Percentiles rank a stretch among this genome's conserved stretches.
These are phyloP conservation scores for Encarsia formosa DNA, from an alignment of 2,888 invertebrate genomes.

Conservation along the genomic window DNA sequence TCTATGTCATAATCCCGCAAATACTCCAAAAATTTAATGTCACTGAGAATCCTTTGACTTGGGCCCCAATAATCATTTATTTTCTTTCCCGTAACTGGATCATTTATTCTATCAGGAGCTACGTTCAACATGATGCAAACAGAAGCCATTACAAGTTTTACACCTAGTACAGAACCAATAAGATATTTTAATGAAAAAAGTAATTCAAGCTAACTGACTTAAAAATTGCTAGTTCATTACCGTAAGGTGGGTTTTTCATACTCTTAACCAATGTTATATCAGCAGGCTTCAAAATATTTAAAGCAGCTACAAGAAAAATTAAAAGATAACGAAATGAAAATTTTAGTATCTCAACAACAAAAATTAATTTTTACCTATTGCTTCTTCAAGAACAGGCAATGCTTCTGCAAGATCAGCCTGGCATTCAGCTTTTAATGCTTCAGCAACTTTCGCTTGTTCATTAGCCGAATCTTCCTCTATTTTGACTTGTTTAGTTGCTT, in stretches of 20 bases:
- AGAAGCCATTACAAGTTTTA: constrained; percentile 84
- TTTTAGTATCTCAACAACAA: not conserved
- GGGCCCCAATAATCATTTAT: constrained; percentile 82
- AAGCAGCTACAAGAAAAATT: constrained; percentile 55
- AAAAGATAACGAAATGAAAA: not conserved
- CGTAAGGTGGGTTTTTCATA: constrained; percentile 85
- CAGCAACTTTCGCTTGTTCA: constrained; percentile 78
- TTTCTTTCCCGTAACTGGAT: constrained; percentile 66
- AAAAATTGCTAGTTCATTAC: too few relatives aligned
- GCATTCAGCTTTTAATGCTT: constrained; percentile 82
- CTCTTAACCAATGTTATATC: constrained; percentile 84
- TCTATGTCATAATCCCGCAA: constrained; percentile 81
- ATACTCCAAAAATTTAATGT: constrained; percentile 72
- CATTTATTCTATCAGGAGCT: constrained; percentile 71
- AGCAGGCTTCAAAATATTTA: constrained; percentile 79
- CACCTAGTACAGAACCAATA: too few relatives aligned
- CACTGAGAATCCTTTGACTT: constrained; percentile 75
- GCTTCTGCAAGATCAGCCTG: constrained; percentile 89
- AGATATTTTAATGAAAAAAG: too few relatives aligned
- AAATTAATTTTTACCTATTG: constrained; percentile 47
- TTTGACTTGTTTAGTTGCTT: constrained; percentile 73
- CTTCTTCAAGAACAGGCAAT: constrained; percentile 76
- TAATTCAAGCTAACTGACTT: too few relatives aligned
- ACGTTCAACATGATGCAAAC: constrained; percentile 84
- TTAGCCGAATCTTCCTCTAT: constrained; percentile 86